These are phyloP conservation scores for Scolopax mira DNA, from an alignment of 2,113 vertebrate species.

Conservation along the genomic window DNA sequence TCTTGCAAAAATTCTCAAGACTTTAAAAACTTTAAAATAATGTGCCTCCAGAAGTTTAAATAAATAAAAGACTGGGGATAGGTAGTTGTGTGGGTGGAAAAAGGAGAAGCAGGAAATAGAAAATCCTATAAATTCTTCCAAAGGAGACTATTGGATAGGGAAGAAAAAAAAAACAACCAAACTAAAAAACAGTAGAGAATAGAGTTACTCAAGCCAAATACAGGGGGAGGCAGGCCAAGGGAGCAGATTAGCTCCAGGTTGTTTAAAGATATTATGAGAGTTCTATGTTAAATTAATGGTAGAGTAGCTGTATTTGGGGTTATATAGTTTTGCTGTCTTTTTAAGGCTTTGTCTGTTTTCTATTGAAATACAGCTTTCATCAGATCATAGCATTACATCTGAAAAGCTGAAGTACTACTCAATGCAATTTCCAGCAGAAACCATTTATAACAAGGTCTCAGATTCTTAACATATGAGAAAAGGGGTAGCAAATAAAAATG, in stretches of 20 bases:
- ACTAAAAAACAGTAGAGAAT: fast-evolving
- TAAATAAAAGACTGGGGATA: neutral
- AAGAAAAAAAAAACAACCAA: no score
- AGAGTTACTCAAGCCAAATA: neutral
- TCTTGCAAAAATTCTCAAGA: neutral
- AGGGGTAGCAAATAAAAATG: neutral
- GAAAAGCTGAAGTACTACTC: neutral
- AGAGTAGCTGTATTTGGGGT: neutral
- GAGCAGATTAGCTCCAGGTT: neutral
- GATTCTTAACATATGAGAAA: neutral
- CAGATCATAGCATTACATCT: neutral
- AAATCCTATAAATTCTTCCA: neutral
- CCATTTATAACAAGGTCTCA: neutral
- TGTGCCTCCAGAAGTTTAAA: no score
- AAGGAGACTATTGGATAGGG: neutral
- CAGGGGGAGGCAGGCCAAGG: neutral
- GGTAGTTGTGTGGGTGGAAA: fast-evolving
- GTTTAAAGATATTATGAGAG: neutral
- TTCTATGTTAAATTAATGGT: neutral
- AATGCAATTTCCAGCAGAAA: neutral
- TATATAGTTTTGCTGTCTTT: neutral
- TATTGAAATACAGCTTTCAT: neutral
- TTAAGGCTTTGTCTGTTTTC: neutral
- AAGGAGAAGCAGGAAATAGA: neutral
- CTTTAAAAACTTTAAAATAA: no score